These are phyloP conservation scores for Zaprionus lachaisei DNA, from an alignment of 1,140 invertebrate species.

Conservation along the genomic window DNA sequence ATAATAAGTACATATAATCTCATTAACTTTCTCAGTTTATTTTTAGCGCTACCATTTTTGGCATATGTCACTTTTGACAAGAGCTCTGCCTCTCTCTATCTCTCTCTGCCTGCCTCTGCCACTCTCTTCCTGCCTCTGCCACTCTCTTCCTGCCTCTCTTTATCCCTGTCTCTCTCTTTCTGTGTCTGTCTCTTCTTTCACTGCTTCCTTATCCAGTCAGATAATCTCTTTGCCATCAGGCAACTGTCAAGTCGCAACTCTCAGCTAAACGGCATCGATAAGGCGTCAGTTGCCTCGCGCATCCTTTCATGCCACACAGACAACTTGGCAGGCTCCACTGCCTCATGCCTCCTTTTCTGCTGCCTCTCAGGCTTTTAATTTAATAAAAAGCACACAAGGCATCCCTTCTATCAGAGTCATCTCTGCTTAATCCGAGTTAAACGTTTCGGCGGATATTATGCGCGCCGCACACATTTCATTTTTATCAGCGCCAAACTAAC, in stretches of 20 bases:
- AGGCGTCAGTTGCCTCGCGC: slow-evolving; percentile 1
- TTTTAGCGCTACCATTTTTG: not conserved
- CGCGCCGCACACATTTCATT: slow-evolving; percentile 28
- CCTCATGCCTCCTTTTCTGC: not conserved
- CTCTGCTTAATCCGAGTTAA: slow-evolving; percentile 79
- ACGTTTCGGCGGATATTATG: slow-evolving; percentile 77
- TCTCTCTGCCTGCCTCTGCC: not conserved
- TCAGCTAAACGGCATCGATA: slow-evolving; percentile 2
- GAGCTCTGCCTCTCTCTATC: not conserved
- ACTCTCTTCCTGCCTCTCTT: not conserved
- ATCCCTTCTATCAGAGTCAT: slow-evolving; percentile 62
- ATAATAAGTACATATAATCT: not conserved
- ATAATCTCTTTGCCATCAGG: slow-evolving; percentile 2
- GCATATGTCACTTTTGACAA: not conserved
- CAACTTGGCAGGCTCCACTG: not conserved
- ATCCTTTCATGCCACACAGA: not conserved
- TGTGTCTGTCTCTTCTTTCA: not conserved
- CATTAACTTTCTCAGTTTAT: not conserved
- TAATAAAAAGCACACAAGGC: slow-evolving; percentile 48
- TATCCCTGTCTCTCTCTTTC: not conserved
- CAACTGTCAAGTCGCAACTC: slow-evolving; percentile 1
- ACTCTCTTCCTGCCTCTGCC: not conserved
- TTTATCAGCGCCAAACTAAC: slow-evolving; percentile 51
- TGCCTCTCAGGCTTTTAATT: slow-evolving; percentile 39
- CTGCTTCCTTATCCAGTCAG: not conserved